Conservation (phyloP, 1,140 invertebrate species). For the Drosophila albomicans region DNA sequence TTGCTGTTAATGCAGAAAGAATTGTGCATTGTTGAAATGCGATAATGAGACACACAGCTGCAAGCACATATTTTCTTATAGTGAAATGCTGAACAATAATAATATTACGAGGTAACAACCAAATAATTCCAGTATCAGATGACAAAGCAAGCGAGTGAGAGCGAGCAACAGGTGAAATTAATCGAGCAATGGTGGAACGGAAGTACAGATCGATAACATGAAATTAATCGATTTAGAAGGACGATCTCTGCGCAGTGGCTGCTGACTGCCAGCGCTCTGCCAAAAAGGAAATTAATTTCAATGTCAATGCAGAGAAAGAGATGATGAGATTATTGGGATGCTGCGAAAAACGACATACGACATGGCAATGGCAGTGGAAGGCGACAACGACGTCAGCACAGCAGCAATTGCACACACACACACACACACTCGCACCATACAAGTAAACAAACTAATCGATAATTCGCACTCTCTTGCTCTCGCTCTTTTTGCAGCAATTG, state of each 20-base stretch:
- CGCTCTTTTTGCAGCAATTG: slow-evolving; percentile 49
- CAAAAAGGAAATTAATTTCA: slow-evolving; percentile 43
- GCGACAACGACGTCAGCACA: slow-evolving; percentile 32
- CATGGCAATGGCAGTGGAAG: slow-evolving; percentile 44
- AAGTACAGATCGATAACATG: slow-evolving; percentile 41
- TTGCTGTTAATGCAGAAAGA: slow-evolving; percentile 25
- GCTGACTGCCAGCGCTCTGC: not conserved
- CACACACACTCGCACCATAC: slow-evolving; percentile 8
- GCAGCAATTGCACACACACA: slow-evolving; percentile 23
- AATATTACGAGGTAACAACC: slow-evolving; percentile 13
- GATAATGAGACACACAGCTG: slow-evolving; percentile 37
- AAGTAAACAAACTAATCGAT: slow-evolving; percentile 65
- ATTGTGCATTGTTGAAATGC: slow-evolving; percentile 16
- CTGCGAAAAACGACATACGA: slow-evolving; percentile 32
- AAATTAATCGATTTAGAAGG: slow-evolving; percentile 4
- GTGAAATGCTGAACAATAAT: slow-evolving; percentile 17
- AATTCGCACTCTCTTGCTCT: slow-evolving; percentile 52
- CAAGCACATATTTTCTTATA: slow-evolving; percentile 18
- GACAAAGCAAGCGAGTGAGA: slow-evolving; percentile 9
- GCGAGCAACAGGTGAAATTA: slow-evolving; percentile 43
- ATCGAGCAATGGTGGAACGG: slow-evolving; percentile 19
- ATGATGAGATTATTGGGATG: slow-evolving; percentile 25
- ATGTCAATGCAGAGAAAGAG: slow-evolving; percentile 37
- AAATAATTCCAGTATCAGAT: slow-evolving; percentile 21
- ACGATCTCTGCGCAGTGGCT: slow-evolving; percentile 10